Conservation (phyloP, 1,140 invertebrate species). For the Hyles euphorbiae region DNA sequence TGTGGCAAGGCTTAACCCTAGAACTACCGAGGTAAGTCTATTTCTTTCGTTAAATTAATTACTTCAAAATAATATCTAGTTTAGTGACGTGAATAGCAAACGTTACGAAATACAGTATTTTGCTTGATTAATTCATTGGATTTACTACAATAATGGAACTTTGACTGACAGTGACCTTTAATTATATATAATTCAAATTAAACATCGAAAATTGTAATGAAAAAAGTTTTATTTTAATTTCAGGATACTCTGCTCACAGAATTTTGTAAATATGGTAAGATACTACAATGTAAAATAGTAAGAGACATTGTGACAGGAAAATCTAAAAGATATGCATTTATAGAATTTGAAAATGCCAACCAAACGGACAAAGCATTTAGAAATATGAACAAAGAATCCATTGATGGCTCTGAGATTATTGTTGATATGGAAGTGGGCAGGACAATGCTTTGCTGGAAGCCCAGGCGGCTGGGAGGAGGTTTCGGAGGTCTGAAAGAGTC, state of each 20-base stretch:
- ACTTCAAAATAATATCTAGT: too few species aligned
- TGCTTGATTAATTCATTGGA: too few species aligned
- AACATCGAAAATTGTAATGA: too few species aligned
- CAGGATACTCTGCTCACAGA: conserved; percentile 76
- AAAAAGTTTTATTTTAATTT: conserved; percentile 13
- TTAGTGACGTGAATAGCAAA: too few species aligned
- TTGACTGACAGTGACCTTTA: too few species aligned
- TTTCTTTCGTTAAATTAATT: neutral
- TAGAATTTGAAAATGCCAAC: conserved; percentile 82
- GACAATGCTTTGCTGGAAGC: conserved; percentile 81
- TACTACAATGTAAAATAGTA: conserved; percentile 82
- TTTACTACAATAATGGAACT: too few species aligned
- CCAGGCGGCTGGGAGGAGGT: conserved; percentile 89
- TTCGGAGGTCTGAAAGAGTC: conserved; percentile 92
- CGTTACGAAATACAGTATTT: too few species aligned
- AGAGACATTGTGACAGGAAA: conserved; percentile 88
- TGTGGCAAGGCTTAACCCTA: conserved; percentile 84
- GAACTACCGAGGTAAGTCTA: conserved; percentile 77
- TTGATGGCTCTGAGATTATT: conserved; percentile 80
- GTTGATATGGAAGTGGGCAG: conserved; percentile 83
- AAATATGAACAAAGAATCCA: conserved; percentile 74
- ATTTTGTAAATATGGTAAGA: conserved; percentile 82
- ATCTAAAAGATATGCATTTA: conserved; percentile 90
- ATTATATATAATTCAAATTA: too few species aligned
- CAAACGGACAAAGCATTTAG: conserved; percentile 79